Percentiles rank a stretch among this genome's conserved stretches.
Conservation (phyloP, 2,113 vertebrate species). For the Pogona vitticeps region DNA sequence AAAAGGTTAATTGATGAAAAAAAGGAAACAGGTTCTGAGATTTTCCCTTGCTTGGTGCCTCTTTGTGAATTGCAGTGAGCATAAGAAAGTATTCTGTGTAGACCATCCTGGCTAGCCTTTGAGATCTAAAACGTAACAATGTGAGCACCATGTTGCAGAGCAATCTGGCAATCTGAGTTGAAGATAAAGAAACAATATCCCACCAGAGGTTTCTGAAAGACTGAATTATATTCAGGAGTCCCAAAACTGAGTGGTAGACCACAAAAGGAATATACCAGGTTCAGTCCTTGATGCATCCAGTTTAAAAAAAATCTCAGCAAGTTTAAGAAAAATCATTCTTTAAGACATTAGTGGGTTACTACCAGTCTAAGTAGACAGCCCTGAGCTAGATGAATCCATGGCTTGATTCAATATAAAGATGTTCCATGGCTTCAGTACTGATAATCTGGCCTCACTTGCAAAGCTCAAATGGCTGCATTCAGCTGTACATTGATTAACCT, state of each 20-base stretch:
- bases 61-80: no score
- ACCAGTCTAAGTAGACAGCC: not conserved
- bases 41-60: no score
- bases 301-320: not conserved
- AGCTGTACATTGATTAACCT: not conserved
- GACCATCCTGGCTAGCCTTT: no score
- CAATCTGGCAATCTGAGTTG: not conserved
- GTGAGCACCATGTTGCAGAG: not conserved
- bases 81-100: no score
- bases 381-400: not conserved
- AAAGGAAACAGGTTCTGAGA: no score
- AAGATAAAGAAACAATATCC: not conserved
- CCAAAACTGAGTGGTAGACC: not conserved
- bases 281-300: not conserved
- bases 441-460: not conserved
- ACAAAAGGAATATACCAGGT: not conserved
- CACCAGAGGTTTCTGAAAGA: no score
- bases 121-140: no score
- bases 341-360: not conserved
- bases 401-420: not conserved
- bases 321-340: not conserved
- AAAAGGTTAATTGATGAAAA: no score
- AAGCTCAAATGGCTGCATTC: not conserved
- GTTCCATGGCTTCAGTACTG: not conserved
- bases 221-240: not conserved